A percentile compares a stretch with the other conserved stretches of the same genome.
phyloP scores from a whole-genome alignment of 2,113 vertebrate species.

The Labrus mixtus region DNA sequence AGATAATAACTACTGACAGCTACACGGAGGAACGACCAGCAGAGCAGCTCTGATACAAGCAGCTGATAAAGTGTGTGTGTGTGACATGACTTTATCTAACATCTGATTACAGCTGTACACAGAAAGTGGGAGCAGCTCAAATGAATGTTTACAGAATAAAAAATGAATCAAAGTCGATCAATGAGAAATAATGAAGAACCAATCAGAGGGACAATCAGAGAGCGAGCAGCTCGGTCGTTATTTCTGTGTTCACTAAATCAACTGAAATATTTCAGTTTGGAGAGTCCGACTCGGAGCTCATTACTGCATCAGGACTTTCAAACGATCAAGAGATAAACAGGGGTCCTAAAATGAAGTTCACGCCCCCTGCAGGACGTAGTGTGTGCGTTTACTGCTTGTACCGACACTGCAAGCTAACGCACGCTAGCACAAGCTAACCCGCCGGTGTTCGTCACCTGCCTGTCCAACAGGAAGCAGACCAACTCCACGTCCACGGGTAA shows the following conservation, averaged over 20 bases:
- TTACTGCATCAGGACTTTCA: no score
- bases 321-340: no score
- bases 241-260: slow-evolving; percentile 5
- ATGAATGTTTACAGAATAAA: not conserved
- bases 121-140: not conserved
- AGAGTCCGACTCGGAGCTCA: not conserved
- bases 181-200: slow-evolving; percentile 20
- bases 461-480: no score
- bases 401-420: no score
- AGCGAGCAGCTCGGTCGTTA: not conserved
- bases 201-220: not conserved
- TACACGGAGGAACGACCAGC: not conserved
- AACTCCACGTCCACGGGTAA: no score
- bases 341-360: no score
- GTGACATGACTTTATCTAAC: not conserved
- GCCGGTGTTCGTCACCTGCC: no score
- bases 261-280: not conserved
- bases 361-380: no score
- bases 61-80: not conserved
- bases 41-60: not conserved
- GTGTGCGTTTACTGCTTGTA: no score
- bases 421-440: no score
- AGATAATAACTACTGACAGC: not conserved
- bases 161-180: slow-evolving; percentile 24
- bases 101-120: not conserved